phyloP scores from a whole-genome alignment of 1,140 invertebrate genomes.

The Drosophila santomea region DNA sequence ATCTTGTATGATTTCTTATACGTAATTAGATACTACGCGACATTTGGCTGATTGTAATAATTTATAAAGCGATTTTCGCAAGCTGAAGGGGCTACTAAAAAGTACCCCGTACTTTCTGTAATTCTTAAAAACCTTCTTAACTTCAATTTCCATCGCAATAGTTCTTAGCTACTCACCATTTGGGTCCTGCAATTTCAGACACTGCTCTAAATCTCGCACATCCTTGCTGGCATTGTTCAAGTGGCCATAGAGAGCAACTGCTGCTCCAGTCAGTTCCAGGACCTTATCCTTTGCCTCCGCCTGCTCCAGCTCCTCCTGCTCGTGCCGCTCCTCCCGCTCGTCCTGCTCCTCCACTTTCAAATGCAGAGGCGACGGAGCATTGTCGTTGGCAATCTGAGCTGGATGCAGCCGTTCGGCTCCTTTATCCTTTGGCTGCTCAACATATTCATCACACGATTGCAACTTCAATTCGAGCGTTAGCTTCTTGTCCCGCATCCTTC shows the following conservation, averaged over 20 bases:
- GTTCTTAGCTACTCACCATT: constrained; percentile 52
- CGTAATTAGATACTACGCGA: neutral
- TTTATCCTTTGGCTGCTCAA: constrained; percentile 57
- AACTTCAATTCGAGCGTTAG: constrained; percentile 59
- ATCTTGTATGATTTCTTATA: neutral
- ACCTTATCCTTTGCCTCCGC: neutral
- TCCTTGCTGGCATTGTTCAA: constrained; percentile 66
- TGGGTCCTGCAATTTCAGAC: constrained; percentile 62
- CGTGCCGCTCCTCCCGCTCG: neutral
- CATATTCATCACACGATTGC: constrained; percentile 67
- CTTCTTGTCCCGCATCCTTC: constrained; percentile 44
- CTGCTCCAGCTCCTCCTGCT: constrained; percentile 3
- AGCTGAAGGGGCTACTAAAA: too few species aligned
- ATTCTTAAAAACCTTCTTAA: constrained; percentile 8
- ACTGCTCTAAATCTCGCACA: constrained; percentile 63
- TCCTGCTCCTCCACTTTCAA: constrained; percentile 54
- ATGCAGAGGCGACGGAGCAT: constrained; percentile 62
- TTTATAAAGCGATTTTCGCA: neutral
- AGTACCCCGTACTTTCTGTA: too few species aligned
- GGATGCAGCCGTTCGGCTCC: constrained; percentile 21
- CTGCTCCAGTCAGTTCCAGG: constrained; percentile 38
- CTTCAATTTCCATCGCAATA: constrained; percentile 30
- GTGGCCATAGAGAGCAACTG: constrained; percentile 55
- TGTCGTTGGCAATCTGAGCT: constrained; percentile 53
- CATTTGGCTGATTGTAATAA: neutral